Evolutionary conservation across 1,140 invertebrate species (phyloP), one percentile per base, ranked within the genome.

Genomic region (Asbolus verrucosus): DNA sequence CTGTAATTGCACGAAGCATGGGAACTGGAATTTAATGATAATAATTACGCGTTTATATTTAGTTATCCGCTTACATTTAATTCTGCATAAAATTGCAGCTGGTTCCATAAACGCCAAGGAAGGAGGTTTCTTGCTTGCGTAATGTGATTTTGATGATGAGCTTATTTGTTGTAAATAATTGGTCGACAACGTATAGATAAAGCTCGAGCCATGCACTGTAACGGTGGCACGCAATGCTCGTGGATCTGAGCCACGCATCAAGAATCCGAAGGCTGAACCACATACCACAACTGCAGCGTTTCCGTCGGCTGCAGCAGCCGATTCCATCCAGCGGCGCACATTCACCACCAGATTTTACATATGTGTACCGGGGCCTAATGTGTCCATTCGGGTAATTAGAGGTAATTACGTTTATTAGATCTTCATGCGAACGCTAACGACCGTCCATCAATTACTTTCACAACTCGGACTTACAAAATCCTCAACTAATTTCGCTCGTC

Each of bases 261-360:
- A 70, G 68, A 70, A 70, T 70, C 62, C 43, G 68, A 70, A 70
- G 68, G 68, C 68, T 70, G 60, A 62, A 65, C 60, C 41, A 38
- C 68, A 70, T 70, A 62, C 60, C 61, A 38, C 19, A 33, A 41
- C 27, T 27, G 31, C 61, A 63, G 19, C 33, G 61, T 63, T 63
- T 63, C 61, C 61, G 61, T 63, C 61, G 61, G 33, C 46, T 27
- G 27, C 19, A 54, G 11, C 46, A 54, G 46, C 46, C 27, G 46
- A 54, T 27, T 9, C n/a, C n/a, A n/a, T n/a, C n/a, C n/a, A n/a
- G n/a, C 46, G 9, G 46, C 27, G 15, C 46, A 54, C 46, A 54
- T 54, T 54, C 46, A 54, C 46, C 46, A 54, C 46, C 46, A 24
- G 46, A 54, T 54, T 54, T 54, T 54, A 24, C 46, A 54, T 54